Conservation (phyloP, 2,113 vertebrate genomes). For the Tapirus terrestris region DNA sequence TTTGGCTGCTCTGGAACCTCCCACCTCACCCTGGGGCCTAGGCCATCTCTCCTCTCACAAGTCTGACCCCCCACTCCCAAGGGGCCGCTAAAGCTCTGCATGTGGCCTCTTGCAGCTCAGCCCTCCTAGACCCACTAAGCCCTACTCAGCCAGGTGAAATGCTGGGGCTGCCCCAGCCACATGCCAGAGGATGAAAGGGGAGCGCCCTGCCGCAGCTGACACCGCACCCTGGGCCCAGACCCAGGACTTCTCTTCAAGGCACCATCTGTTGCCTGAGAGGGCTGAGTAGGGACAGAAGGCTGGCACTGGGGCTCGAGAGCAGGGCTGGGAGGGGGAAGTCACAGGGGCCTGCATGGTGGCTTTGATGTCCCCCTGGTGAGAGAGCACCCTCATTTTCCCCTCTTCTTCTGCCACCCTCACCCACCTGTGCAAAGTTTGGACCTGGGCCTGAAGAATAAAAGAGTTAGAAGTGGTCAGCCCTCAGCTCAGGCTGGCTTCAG, state of each 20-base stretch:
- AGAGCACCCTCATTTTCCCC: too few species aligned
- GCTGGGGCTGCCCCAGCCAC: constrained; percentile 61
- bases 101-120: background rate
- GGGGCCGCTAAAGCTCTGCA: background rate
- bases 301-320: constrained; percentile 14
- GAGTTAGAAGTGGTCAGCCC: background rate
- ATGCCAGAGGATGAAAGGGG: constrained; percentile 53
- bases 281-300: constrained; percentile 45
- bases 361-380: background rate
- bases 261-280: constrained; percentile 69
- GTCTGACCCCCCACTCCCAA: background rate
- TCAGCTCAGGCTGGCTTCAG: background rate
- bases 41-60: background rate
- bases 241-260: constrained; percentile 68
- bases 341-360: background rate
- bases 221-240: constrained; percentile 3
- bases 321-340: background rate
- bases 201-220: constrained; percentile 68
- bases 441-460: background rate
- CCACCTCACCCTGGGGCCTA: background rate
- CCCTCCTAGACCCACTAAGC: constrained; percentile 42
- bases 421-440: background rate
- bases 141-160: constrained; percentile 65
- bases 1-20: background rate
- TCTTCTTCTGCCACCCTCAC: background rate